Base-by-base conservation (phyloP, 2,113 vertebrate species). In the Speoplatyrhinus poulsoni region DNA sequence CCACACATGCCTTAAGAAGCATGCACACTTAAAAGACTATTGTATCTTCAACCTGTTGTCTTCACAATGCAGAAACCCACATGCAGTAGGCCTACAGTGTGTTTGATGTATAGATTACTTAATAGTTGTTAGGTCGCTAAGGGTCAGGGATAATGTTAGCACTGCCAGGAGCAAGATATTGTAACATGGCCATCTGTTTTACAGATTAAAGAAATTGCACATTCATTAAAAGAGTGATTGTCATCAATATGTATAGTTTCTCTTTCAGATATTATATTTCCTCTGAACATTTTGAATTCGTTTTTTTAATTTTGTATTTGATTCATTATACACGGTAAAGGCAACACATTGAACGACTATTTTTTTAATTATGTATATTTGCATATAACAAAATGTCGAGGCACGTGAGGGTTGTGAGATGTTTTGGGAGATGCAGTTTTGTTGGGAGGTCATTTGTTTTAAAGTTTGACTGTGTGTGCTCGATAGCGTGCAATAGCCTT, bases 21-120 rank as follows among this genome's bases (percentile, higher is more conserved):
- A 62, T n/a, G 61, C 13, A 11, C 50, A 12, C 72, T 41, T 46
- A 53, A 60, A 47, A 71, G 72, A 63, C 62, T 69, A 65, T 59
- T 17, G 76, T 73, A 50, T 69, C 47, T 74, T 62, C 32, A 72
- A 67, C 62, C 4, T 53, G 1, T 33, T 63, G 62, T 80, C 66
- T 67, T 70, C n/a, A 12, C 36, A 41, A 56, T 13, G 49, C 32
- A 48, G 53, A 60, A 53, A 80, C 10, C 54, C 33, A 16, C 26
- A 54, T 52, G 54, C 61, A 63, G 12, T 46, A 26, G 26, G 26
- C 26, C 26, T 26, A 52, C 9, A 19, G 47, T 12, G 10, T 9
- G 33, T 62, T 7, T 46, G 53, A 58, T 26, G 46, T 69, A 41
- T 11, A 41, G 12, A 58, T 32, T 11, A 66, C 60, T 55, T 66